Conservation (phyloP, 2,113 vertebrate genomes). For the Echinops telfairi region DNA sequence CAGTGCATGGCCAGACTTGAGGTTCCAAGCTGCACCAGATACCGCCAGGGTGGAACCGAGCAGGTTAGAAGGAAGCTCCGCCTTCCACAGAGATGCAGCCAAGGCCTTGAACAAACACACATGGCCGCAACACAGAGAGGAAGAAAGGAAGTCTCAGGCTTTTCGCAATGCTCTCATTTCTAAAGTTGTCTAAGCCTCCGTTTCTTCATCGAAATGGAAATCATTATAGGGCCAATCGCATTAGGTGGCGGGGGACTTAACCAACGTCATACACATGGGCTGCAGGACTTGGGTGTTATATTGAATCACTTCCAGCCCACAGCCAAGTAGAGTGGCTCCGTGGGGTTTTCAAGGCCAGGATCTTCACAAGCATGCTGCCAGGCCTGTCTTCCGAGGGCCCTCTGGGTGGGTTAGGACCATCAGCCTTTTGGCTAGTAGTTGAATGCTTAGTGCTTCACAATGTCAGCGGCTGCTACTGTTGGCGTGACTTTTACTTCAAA, state of each 20-base stretch:
- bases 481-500: conserved; percentile 78
- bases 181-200: neutral
- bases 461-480: neutral
- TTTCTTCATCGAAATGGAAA: neutral
- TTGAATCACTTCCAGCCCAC: neutral
- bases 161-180: neutral
- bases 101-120: neutral
- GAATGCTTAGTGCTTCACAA: too few relatives aligned
- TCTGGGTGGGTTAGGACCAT: neutral
- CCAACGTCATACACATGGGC: neutral
- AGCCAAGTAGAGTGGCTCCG: neutral
- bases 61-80: neutral
- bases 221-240: neutral
- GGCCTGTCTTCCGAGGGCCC: neutral
- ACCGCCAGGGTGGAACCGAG: neutral
- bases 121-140: neutral
- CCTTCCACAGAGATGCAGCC: neutral
- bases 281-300: neutral
- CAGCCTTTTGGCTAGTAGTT: neutral
- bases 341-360: neutral
- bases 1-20: neutral
- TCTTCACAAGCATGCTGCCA: neutral
- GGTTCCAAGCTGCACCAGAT: neutral
- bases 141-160: neutral
- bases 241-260: neutral